These are phyloP conservation scores for Heteromormyrus szaboi DNA, from an alignment of 2,797 vertebrate genomes.

Conservation along the genomic window DNA sequence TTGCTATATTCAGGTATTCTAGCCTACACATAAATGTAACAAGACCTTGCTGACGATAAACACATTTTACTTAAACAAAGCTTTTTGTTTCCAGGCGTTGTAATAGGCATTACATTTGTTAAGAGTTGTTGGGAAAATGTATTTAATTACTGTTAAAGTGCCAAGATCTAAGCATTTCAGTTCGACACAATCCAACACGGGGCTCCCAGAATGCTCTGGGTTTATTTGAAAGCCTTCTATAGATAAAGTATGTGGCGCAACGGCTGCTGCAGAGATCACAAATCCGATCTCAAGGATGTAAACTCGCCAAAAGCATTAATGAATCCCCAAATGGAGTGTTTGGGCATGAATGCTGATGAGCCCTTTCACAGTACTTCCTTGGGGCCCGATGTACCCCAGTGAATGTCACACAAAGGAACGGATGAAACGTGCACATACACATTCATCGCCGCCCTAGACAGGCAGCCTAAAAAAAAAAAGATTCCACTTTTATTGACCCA, in stretches of 20 bases:
- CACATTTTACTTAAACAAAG: not conserved
- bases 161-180: not conserved
- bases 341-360: slow-evolving; percentile 56
- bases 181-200: not conserved
- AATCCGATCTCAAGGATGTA: slow-evolving; percentile 54
- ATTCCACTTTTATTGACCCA: slow-evolving; percentile 12
- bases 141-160: not conserved
- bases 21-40: not conserved
- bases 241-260: slow-evolving; percentile 44
- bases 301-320: slow-evolving; percentile 58
- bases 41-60: not conserved
- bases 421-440: not conserved
- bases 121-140: not conserved
- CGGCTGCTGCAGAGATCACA: slow-evolving; percentile 47
- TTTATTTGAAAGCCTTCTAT: slow-evolving; percentile 34
- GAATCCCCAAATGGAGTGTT: slow-evolving; percentile 59
- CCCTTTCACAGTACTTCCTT: slow-evolving; percentile 62
- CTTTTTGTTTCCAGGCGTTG: not conserved
- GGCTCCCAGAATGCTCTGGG: not conserved
- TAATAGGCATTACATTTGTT: not conserved
- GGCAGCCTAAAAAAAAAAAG: slow-evolving; percentile 2
- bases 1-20: not conserved
- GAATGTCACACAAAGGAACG: slow-evolving; percentile 61
- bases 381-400: slow-evolving; percentile 62
- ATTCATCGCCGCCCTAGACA: not conserved